A percentile compares a stretch with the other conserved stretches of the same genome.
Evolutionary conservation across 1,140 invertebrate genomes (phyloP).

Genomic region (Drosophila athabasca): DNA sequence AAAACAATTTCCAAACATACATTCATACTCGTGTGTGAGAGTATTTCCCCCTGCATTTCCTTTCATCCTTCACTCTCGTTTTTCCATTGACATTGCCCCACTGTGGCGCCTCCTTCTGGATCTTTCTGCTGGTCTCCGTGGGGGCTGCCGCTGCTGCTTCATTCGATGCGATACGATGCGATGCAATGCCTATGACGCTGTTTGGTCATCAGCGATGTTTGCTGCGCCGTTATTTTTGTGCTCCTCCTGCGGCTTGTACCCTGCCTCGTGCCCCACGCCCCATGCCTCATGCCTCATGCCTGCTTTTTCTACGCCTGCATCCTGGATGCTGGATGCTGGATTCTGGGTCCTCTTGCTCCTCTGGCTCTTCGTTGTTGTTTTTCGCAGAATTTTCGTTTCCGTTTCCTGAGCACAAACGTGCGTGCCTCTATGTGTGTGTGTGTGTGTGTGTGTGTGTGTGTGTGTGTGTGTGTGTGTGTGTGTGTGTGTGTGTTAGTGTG

Average conservation of each 20-base stretch:
- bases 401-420: conserved; percentile 77
- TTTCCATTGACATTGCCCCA: conserved; percentile 4
- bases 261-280: conserved; percentile 1
- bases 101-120: conserved; percentile 27
- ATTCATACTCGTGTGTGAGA: too few relatives aligned
- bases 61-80: too few relatives aligned
- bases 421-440: conserved; percentile 37
- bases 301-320: neutral
- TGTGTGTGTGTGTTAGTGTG: conserved; percentile 25
- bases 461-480: conserved; percentile 24
- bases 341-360: conserved; percentile 43
- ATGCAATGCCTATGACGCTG: conserved; percentile 57
- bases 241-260: conserved; percentile 49
- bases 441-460: conserved; percentile 22
- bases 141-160: conserved; percentile 15
- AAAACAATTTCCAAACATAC: too few relatives aligned
- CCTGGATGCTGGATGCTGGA: conserved; percentile 1
- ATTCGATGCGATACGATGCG: conserved; percentile 39
- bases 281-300: conserved; percentile 10
- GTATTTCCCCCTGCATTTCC: too few relatives aligned
- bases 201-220: conserved; percentile 79
- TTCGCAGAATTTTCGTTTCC: conserved; percentile 81
- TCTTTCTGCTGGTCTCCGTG: conserved; percentile 25
- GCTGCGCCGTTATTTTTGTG: conserved; percentile 77
- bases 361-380: conserved; percentile 65